These are phyloP conservation scores for Carposina sasakii DNA, from an alignment of 1,140 invertebrate genomes.

Conservation along the genomic window DNA sequence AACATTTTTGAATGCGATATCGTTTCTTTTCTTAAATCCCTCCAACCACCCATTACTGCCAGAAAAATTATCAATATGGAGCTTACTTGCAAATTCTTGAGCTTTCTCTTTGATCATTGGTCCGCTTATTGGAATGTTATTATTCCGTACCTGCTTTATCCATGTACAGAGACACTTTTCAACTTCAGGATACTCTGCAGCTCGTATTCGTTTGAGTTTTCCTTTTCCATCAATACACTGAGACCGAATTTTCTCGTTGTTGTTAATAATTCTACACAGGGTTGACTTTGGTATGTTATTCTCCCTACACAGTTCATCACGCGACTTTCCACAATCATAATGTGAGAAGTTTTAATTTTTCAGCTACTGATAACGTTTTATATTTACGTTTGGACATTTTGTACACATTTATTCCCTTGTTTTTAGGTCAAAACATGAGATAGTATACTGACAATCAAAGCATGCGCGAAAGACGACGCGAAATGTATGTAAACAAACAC, in stretches of 20 bases:
- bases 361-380: slow-evolving; percentile 1
- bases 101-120: slow-evolving; percentile 25
- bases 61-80: slow-evolving; percentile 22
- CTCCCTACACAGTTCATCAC: neutral
- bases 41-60: slow-evolving; percentile 27
- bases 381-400: neutral
- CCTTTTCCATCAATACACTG: slow-evolving; percentile 2
- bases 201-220: slow-evolving; percentile 1
- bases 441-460: neutral
- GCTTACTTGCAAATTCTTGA: slow-evolving; percentile 16
- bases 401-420: neutral
- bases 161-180: slow-evolving; percentile 12
- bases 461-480: neutral
- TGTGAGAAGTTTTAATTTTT: slow-evolving; percentile 1
- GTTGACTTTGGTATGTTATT: slow-evolving; percentile 1
- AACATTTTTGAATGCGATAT: slow-evolving; percentile 18
- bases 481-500: neutral
- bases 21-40: slow-evolving; percentile 20
- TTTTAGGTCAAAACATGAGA: neutral
- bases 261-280: slow-evolving; percentile 1
- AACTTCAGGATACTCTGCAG: slow-evolving; percentile 4
- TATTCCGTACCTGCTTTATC: slow-evolving; percentile 17
- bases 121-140: slow-evolving; percentile 21
- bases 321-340: slow-evolving; percentile 2
- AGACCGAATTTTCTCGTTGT: slow-evolving; percentile 1